phyloP scores from a whole-genome alignment of 2,113 vertebrate genomes.

The Halcyon senegalensis region DNA sequence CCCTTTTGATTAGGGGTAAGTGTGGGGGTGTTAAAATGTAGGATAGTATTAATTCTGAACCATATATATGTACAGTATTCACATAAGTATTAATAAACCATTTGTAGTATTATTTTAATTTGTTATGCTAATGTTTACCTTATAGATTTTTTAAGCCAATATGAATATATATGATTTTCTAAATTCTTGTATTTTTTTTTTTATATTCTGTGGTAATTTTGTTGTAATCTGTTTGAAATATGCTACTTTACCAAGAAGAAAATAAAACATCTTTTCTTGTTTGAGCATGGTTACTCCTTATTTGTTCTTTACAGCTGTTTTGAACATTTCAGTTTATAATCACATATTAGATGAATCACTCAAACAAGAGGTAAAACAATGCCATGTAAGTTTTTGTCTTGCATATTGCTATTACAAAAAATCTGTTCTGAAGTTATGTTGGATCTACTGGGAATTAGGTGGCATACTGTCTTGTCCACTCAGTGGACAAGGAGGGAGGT shows the following conservation, averaged over 20 bases:
- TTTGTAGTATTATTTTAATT: slow-evolving; percentile 39
- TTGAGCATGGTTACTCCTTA: background rate
- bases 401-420: background rate
- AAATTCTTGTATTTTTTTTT: slow-evolving; percentile 75
- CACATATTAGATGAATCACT: background rate
- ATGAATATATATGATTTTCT: slow-evolving; percentile 78
- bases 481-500: no score
- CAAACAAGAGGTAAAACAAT: background rate
- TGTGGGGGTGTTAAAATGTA: background rate
- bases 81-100: background rate
- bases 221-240: slow-evolving; percentile 64
- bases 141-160: slow-evolving; percentile 74
- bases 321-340: background rate
- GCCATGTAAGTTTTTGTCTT: background rate
- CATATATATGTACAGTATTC: background rate
- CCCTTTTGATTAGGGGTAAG: background rate
- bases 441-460: background rate
- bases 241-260: slow-evolving; percentile 58
- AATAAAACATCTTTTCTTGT: slow-evolving; percentile 73
- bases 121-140: slow-evolving; percentile 73
- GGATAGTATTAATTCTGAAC: background rate
- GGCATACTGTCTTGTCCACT: no score
- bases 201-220: slow-evolving; percentile 74
- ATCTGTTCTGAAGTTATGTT: background rate
- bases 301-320: background rate